A percentile compares a stretch with the other conserved stretches of the same genome.
Conservation (phyloP, 2,797 vertebrate species). For the Megalops cyprinoides region DNA sequence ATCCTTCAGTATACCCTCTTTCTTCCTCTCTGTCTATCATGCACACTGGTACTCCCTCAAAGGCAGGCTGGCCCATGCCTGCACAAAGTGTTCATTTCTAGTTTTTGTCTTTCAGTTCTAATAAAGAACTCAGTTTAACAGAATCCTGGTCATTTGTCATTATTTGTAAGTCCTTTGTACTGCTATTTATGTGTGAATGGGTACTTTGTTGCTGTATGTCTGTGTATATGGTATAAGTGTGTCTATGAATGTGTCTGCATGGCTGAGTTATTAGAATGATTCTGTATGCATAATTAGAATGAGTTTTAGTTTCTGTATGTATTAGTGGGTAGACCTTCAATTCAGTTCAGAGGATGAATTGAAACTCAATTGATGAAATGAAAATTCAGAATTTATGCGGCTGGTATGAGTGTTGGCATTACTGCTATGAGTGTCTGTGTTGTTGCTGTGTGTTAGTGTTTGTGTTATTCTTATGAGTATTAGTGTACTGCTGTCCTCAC, state of each 20-base stretch:
- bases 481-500: neutral
- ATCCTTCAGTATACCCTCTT: too few relatives aligned
- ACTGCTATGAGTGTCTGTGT: neutral
- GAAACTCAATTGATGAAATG: too few relatives aligned
- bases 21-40: neutral
- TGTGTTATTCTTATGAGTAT: neutral
- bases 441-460: too few relatives aligned
- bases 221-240: neutral
- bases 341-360: too few relatives aligned
- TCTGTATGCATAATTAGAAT: too few relatives aligned
- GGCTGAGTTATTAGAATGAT: too few relatives aligned
- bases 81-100: neutral
- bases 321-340: too few relatives aligned
- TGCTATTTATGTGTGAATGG: neutral
- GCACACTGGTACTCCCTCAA: neutral
- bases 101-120: neutral
- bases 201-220: neutral
- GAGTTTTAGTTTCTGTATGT: too few relatives aligned
- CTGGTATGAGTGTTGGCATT: neutral
- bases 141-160: neutral
- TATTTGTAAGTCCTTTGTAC: neutral
- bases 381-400: too few relatives aligned
- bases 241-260: too few relatives aligned
- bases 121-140: conserved; percentile 15
- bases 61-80: neutral